A percentile compares a stretch with the other conserved stretches of the same genome.
phyloP scores from a whole-genome alignment of 2,113 vertebrate genomes.

The Ranitomeya imitator region DNA sequence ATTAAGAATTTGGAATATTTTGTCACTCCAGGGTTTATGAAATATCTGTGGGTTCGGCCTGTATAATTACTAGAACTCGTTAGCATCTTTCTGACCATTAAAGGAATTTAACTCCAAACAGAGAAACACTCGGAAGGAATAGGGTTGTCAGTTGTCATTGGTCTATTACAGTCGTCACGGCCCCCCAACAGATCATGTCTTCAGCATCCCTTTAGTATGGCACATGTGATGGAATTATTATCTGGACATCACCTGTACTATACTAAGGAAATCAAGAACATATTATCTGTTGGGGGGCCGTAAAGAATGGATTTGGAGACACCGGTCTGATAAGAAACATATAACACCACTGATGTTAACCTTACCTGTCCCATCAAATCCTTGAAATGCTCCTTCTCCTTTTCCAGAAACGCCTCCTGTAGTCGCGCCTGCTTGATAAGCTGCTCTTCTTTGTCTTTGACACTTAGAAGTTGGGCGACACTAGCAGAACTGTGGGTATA shows the following conservation, averaged over 20 bases:
- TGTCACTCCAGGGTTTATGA: too few relatives aligned
- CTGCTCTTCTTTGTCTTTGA: constrained; percentile 55
- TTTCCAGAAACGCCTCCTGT: constrained; percentile 54
- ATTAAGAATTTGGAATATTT: too few relatives aligned
- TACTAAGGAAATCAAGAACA: too few relatives aligned
- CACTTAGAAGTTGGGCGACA: constrained; percentile 51
- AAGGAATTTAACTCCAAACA: not conserved
- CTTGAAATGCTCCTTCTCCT: constrained; percentile 53
- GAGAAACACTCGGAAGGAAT: not conserved
- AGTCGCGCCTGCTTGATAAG: constrained; percentile 45
- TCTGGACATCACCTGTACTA: too few relatives aligned
- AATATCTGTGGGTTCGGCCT: too few relatives aligned
- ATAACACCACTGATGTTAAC: not conserved
- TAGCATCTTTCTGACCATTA: not conserved
- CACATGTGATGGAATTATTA: too few relatives aligned
- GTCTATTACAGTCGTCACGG: not conserved
- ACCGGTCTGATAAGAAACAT: not conserved
- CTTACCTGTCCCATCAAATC: constrained; percentile 56
- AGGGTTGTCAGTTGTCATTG: not conserved
- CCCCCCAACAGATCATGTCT: too few relatives aligned
- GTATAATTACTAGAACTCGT: not conserved
- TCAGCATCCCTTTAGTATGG: too few relatives aligned
- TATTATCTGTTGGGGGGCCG: too few relatives aligned
- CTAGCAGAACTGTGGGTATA: constrained; percentile 49
- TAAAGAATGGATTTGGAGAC: too few relatives aligned